Evolutionary conservation across 2,888 invertebrate genomes (phyloP).

Genomic region (Prenolepis imparis): DNA sequence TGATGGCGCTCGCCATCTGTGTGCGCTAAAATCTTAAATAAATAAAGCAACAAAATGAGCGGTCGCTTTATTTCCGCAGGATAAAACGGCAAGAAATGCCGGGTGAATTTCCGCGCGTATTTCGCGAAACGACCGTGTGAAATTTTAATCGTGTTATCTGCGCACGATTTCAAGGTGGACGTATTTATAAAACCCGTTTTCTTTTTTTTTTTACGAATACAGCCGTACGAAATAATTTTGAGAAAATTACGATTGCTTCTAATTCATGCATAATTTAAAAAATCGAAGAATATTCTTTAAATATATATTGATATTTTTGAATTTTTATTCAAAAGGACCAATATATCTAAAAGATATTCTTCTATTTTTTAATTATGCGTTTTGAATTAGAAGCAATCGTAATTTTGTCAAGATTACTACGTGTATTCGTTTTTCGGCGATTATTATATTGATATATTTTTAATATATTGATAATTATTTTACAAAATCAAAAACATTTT

Average conservation of each 20-base stretch:
- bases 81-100: neutral
- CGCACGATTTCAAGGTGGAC: neutral
- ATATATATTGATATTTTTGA: too few relatives aligned
- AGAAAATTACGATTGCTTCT: neutral
- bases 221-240: neutral
- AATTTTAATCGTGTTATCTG: conserved; percentile 1
- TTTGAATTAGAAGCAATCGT: too few relatives aligned
- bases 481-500: neutral
- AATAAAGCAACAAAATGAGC: conserved; percentile 20
- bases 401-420: too few relatives aligned
- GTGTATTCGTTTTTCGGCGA: too few relatives aligned
- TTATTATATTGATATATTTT: too few relatives aligned
- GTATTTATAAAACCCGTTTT: neutral
- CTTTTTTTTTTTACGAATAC: neutral
- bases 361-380: too few relatives aligned
- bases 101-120: neutral
- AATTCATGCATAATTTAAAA: too few relatives aligned
- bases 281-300: too few relatives aligned
- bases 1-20: conserved; percentile 17
- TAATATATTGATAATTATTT: neutral
- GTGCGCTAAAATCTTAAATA: conserved; percentile 36
- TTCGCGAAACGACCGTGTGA: neutral
- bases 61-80: conserved; percentile 2
- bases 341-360: too few relatives aligned
- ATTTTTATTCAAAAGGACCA: too few relatives aligned